Percentiles rank a stretch among this genome's conserved stretches.
Evolutionary conservation across 1,140 invertebrate genomes (phyloP).

Genomic region (Grapholita molesta): DNA sequence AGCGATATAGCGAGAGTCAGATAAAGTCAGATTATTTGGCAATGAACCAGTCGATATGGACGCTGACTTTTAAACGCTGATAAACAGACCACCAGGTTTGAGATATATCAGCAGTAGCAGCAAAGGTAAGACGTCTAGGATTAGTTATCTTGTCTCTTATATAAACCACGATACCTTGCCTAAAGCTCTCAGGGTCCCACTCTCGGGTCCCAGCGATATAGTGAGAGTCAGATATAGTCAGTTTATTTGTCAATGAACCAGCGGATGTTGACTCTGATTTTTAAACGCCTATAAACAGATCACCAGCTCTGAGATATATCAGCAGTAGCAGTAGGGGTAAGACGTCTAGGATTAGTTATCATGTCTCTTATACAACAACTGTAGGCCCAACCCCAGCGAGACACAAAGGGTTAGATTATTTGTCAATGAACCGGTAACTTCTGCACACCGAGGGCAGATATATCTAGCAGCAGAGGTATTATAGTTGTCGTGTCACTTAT

Average conservation of each 20-base stretch:
- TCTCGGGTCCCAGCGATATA: conserved; percentile 42
- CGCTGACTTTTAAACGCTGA: conserved; percentile 47
- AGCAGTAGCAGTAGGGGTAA: conserved; percentile 64
- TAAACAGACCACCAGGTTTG: conserved; percentile 46
- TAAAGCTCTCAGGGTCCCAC: conserved; percentile 58
- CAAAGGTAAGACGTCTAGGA: conserved; percentile 40
- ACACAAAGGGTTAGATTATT: conserved; percentile 35
- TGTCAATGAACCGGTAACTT: conserved; percentile 62
- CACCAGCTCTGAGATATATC: conserved; percentile 57
- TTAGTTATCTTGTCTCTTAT: background rate
- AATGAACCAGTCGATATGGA: conserved; percentile 56
- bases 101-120: conserved; percentile 69
- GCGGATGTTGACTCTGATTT: conserved; percentile 41
- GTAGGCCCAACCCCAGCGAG: conserved; percentile 43
- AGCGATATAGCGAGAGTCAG: conserved; percentile 33
- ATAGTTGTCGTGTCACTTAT: too few relatives aligned
- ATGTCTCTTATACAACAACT: background rate
- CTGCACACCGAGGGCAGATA: conserved; percentile 34
- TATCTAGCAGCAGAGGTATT: too few relatives aligned
- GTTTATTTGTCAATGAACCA: conserved; percentile 58
- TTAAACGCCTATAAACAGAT: conserved; percentile 48
- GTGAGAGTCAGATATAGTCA: conserved; percentile 18
- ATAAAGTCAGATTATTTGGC: conserved; percentile 34
- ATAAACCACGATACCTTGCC: background rate
- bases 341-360: background rate